Evolutionary conservation across 2,888 invertebrate genomes (phyloP).

Genomic region (Oasisia sp.): DNA sequence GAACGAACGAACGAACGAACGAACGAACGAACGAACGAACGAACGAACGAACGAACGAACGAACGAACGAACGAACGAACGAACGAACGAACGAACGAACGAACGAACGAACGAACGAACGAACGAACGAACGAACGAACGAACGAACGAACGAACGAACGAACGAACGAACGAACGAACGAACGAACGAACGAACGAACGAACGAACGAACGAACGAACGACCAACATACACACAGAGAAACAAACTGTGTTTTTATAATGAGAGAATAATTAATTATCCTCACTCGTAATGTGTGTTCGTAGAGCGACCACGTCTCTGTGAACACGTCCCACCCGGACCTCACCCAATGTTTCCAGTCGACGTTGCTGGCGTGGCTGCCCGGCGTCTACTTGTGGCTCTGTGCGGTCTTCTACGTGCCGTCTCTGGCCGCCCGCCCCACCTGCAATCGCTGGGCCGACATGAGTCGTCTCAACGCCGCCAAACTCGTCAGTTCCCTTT

Average conservation of each 20-base stretch:
- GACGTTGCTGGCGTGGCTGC: constrained; percentile 88
- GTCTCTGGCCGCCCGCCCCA: neutral
- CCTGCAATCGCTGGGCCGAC: neutral
- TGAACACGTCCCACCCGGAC: constrained; percentile 78
- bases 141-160: no score
- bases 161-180: no score
- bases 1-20: no score
- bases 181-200: no score
- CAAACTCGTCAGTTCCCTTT: neutral
- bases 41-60: no score
- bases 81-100: no score
- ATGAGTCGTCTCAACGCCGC: neutral
- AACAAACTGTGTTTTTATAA: neutral
- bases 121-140: no score
- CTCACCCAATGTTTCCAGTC: constrained; percentile 91
- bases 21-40: no score
- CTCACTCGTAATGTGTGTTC: neutral
- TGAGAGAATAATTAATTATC: neutral
- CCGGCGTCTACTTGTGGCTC: constrained; percentile 84
- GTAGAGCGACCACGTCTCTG: neutral
- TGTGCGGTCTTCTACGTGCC: constrained; percentile 69
- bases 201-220: no score
- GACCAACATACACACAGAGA: no score
- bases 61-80: no score
- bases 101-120: no score